Percentiles rank a stretch among this genome's conserved stretches.
Evolutionary conservation across 1,140 invertebrate species (phyloP).

Genomic region (Caenorhabditis inopinata): DNA sequence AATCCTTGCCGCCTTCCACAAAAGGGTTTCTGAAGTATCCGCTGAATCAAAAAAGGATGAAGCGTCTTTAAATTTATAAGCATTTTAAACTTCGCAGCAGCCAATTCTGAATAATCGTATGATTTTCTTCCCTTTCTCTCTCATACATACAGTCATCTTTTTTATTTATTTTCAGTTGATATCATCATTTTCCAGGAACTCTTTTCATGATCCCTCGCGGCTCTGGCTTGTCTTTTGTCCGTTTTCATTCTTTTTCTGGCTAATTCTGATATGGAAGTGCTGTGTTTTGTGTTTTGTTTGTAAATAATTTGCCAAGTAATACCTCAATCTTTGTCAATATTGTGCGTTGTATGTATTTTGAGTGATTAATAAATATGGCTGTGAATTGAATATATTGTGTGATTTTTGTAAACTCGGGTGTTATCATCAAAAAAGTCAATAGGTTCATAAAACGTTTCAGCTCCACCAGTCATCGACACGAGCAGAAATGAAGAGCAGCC

Average conservation of each 20-base stretch:
- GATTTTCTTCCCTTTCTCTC: neutral
- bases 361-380: neutral
- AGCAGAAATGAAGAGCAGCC: constrained; percentile 34
- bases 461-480: constrained; percentile 48
- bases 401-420: neutral
- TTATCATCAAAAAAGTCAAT: neutral
- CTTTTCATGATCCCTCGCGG: neutral
- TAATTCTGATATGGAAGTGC: neutral
- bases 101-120: neutral
- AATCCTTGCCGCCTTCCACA: neutral
- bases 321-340: neutral
- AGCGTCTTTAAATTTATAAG: neutral
- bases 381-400: neutral
- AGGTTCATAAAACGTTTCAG: constrained; percentile 28
- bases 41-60: neutral
- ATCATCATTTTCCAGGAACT: constrained; percentile 20
- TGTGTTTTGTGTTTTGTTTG: constrained; percentile 2
- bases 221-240: constrained; percentile 19
- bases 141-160: neutral
- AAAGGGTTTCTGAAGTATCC: constrained; percentile 3
- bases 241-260: neutral
- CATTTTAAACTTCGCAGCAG: neutral
- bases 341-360: neutral
- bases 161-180: neutral
- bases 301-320: neutral